Base-by-base conservation (phyloP, 1,140 invertebrate species). In the Drosophila burlai region DNA sequence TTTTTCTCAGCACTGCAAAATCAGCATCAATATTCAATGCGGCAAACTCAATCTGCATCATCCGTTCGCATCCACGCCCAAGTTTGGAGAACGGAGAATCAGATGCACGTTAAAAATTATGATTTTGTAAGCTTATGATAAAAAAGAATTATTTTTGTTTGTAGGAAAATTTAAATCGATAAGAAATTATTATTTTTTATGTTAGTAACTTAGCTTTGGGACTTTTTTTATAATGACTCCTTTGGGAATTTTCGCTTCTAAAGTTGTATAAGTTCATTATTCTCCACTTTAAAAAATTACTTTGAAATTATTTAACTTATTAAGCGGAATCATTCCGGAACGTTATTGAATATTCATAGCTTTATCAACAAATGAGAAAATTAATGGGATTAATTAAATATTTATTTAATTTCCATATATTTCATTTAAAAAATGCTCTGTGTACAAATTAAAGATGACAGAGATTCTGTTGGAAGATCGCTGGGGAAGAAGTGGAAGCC, bases 1-100 rank as follows among this genome's bases (percentile, higher is more conserved):
- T 36, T 52, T 42, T 66, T 36, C 64, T 62, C 13, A 62, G 26
- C 36, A 60, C 21, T 63, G 67, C 71, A 73, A 68, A 49, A 61
- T 61, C 67, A 74, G 71, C 71, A 74, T 74, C 67, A 74, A 74
- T 74, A 74, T 74, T 50, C 68, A 75, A 62, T 61, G 50, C 34
- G 49, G 49, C 47, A 40, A 73, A 16, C 57, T 54, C 42, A 75
- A 73, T 73, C 47, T 71, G 45, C 72, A 54, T 38, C 43, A 58
- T 57, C 31, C 31, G 45, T 43, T 50, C 21, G 18, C 5, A 52
- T 75, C 52, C 54, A 65, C 45, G 24, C 61, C 71, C 46, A 55
- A 74, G 40, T 31, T 49, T 43, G 16, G 11, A 43, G 24, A 61
- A 58, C n/a, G 36, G 21, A 46, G 21, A 52, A 45, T 50, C 29